Base-by-base conservation (phyloP, 2,888 invertebrate species). In the Sesia bembeciformis region DNA sequence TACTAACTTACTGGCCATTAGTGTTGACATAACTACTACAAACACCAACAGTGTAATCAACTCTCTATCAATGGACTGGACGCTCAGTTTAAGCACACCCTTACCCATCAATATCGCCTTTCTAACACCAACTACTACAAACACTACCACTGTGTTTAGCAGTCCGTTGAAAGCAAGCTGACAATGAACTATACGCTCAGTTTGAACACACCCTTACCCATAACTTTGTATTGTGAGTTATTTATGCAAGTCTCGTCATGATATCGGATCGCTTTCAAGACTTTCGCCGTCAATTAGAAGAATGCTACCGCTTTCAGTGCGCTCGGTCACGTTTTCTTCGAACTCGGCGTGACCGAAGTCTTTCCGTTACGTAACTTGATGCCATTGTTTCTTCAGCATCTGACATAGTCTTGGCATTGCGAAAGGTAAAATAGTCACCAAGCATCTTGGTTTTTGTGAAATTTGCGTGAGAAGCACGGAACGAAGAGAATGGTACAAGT, bases 251-350 rank as follows among this genome's bases (percentile, higher is more conserved):
- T 53, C 57, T 58, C 52, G 53, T 53, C 57, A 57, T 42, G 57
- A 59, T 57, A 59, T 56, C 67, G 62, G 63, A 58, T 61, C 60
- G 67, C 77, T 78, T 81, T 78, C 77, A 63, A 71, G 77, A 82
- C 83, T 83, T 82, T 83, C 81, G 67, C 81, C 70, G 71, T 76
- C 80, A 78, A 76, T 79, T 78, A 75, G 72, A 72, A 64, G 60
- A 65, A 51, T 62, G 57, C 75, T 76, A 72, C 78, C 62, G 72
- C 62, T 59, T 63, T 59, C 58, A 56, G 58, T 57, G 50, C 41
- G 51, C n/a, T 49, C 49, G 52, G 54, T 57, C 57, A 55, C 49
- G 7, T 40, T 51, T 49, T 42, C 39, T 41, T 7, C 40, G 39
- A 4, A 40, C 52, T 40, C 52, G 60, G 58, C 65, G 66, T 73